Evolutionary conservation across 2,113 vertebrate genomes (phyloP).

Genomic region (Python bivittatus): DNA sequence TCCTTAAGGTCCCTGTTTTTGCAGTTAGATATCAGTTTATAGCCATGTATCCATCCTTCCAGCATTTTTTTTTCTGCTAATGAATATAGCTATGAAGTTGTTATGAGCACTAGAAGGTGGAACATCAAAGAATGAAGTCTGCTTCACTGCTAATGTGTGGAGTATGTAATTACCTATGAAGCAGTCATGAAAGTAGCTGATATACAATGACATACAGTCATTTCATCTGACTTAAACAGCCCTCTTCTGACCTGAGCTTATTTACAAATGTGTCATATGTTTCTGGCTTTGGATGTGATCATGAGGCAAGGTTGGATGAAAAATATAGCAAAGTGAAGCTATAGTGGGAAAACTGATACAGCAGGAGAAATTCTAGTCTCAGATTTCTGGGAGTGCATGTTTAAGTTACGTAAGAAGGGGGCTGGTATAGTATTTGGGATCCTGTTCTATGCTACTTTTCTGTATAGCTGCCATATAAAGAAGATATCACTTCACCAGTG

Average conservation of each 20-base stretch:
- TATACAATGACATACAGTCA: neutral
- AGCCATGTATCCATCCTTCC: too few relatives aligned
- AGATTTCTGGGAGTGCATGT: neutral
- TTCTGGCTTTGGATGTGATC: neutral
- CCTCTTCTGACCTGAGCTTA: neutral
- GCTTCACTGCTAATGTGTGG: too few relatives aligned
- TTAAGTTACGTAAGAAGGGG: neutral
- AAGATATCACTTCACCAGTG: neutral
- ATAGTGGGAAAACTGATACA: neutral
- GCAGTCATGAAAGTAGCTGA: neutral
- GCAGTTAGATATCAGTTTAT: neutral
- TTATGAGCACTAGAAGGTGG: too few relatives aligned
- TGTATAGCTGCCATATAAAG: neutral
- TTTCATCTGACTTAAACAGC: neutral
- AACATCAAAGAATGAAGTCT: neutral
- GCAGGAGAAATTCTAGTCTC: neutral
- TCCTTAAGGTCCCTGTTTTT: too few relatives aligned
- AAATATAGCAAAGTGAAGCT: neutral
- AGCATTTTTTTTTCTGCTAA: too few relatives aligned
- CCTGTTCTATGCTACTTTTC: neutral
- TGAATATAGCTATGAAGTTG: neutral
- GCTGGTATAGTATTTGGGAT: neutral
- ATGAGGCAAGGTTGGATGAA: neutral
- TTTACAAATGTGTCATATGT: neutral
- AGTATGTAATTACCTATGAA: neutral